Conservation (phyloP, 2,797 vertebrate genomes). For the Dendrocincla fuliginosa region DNA sequence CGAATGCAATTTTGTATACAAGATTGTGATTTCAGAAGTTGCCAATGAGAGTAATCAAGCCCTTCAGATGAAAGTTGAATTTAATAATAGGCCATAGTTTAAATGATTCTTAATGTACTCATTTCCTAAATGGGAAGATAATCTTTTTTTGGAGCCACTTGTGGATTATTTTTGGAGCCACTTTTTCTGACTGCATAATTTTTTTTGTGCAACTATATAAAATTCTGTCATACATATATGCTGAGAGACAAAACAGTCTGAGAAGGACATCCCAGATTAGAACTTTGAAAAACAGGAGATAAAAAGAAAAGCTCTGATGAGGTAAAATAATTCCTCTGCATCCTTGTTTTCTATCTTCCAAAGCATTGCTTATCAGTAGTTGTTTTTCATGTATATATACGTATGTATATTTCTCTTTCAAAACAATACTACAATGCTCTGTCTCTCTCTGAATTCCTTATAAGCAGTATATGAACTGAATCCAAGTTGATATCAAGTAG, state of each 20-base stretch:
- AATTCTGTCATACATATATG: background rate
- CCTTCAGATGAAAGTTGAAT: slow-evolving; percentile 25
- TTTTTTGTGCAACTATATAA: background rate
- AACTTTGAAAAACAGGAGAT: background rate
- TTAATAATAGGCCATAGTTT: slow-evolving; percentile 46
- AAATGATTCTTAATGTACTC: slow-evolving; percentile 22
- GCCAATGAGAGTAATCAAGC: slow-evolving; percentile 5
- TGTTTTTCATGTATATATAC: background rate
- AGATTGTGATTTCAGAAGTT: slow-evolving; percentile 18
- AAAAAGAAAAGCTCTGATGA: background rate
- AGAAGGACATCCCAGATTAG: background rate
- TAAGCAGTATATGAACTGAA: background rate
- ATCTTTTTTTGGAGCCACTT: slow-evolving; percentile 53
- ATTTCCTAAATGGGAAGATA: slow-evolving; percentile 50
- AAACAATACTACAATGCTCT: background rate
- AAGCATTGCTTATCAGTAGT: background rate
- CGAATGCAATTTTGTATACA: background rate
- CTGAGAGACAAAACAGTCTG: background rate
- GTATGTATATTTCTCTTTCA: background rate
- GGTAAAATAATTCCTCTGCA: background rate
- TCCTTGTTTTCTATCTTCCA: background rate
- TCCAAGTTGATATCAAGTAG: background rate
- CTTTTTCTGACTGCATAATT: slow-evolving; percentile 17
- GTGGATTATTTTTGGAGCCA: slow-evolving; percentile 46
- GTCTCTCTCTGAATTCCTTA: background rate